These are phyloP conservation scores for Mellivora capensis DNA, from an alignment of 2,113 vertebrate species.

Conservation along the genomic window DNA sequence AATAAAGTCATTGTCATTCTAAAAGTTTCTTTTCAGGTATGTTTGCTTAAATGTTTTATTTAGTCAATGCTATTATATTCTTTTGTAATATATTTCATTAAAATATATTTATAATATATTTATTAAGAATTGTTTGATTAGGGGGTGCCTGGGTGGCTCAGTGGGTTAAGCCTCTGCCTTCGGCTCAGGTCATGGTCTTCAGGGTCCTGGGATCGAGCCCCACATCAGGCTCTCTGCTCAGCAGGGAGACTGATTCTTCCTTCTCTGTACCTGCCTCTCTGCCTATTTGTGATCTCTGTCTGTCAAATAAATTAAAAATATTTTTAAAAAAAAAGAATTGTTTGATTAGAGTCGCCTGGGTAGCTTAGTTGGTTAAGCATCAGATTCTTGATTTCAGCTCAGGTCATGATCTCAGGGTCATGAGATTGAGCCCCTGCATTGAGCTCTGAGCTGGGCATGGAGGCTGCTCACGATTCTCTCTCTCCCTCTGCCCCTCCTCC, in stretches of 20 bases:
- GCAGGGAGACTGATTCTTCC: too few species aligned
- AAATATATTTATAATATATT: not conserved
- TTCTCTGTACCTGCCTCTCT: too few species aligned
- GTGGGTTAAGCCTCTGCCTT: not conserved
- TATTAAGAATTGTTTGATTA: not conserved
- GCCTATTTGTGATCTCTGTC: too few species aligned
- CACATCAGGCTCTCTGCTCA: too few species aligned
- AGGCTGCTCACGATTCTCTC: not conserved
- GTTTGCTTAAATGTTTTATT: constrained; percentile 33
- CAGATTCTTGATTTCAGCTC: too few species aligned
- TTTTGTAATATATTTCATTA: constrained; percentile 44
- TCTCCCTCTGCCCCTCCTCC: not conserved
- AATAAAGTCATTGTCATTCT: not conserved
- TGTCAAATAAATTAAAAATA: too few species aligned
- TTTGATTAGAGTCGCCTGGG: not conserved
- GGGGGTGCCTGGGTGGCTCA: not conserved
- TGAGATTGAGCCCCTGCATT: not conserved
- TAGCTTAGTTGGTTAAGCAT: not conserved
- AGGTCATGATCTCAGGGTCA: too few species aligned
- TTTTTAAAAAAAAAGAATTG: too few species aligned
- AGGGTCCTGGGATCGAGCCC: not conserved
- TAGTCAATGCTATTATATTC: constrained; percentile 27
- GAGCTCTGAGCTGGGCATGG: not conserved
- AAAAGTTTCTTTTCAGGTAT: constrained; percentile 18
- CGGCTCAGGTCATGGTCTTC: too few species aligned